Base-by-base conservation (phyloP, 2,888 invertebrate species). In the Conus canariensis region DNA sequence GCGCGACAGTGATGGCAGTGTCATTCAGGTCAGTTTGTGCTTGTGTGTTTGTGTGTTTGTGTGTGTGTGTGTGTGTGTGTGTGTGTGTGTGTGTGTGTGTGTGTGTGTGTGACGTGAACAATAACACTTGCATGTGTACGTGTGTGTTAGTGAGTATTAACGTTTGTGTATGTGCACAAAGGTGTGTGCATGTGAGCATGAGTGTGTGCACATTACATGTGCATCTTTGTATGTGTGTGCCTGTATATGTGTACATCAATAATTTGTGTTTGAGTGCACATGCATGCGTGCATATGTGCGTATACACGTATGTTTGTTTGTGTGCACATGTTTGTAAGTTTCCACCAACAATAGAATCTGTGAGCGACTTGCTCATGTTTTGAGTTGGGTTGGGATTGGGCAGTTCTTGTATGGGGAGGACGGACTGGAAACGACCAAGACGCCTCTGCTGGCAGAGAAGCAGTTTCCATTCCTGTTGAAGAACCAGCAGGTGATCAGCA, bases 1-100 rank as follows among this genome's bases (percentile, higher is more conserved):
- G 0, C 97, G 99, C 92, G 99, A 99, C 96, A 98, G 98, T 91
- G 99, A 99, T 96, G 98, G 98, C 67, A 98, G 98, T 95, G 97
- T 99, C 1, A 97, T 99, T 88, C 99, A 99, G 97, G 97, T 97
- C 94, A 95, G 70, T n/a, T 25, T 9, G 77, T 77, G 77, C 5
- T 25, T 77, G 77, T 77, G 77, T 77, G 77, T 77, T 0, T 77
- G 77, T 77, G 30, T 77, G 25, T 80, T 45, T 80, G 25, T 30
- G 77, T 80, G 77, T 80, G 77, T 80, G 77, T 77, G 25, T 70
- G 16, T 70, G 16, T 70, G 5, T 1, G 22, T 19, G 22, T 19
- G 70, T 19, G 70, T 19, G 70, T 19, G 12, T 70, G 22, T 70
- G 70, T 70, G n/a, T 8, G 22, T 19, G 70, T 8, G 22, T 19